Evolutionary conservation across 2,113 vertebrate genomes (phyloP).

Genomic region (Mormyrus iriodes): DNA sequence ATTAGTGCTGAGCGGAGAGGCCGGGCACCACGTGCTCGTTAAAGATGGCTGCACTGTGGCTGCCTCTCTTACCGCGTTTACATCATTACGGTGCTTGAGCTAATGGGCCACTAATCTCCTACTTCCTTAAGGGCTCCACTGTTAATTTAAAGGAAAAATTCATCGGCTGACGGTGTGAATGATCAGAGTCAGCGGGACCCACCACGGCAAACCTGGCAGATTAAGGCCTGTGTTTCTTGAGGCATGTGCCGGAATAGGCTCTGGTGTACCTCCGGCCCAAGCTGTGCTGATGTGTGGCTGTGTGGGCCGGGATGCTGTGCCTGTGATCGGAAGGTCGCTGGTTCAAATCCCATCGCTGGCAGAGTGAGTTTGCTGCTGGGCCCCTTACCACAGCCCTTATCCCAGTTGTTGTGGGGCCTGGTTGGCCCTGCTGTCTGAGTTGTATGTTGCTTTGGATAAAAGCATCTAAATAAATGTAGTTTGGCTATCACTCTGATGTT

Average conservation of each 20-base stretch:
- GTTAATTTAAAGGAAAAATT: constrained; percentile 1
- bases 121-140: background rate
- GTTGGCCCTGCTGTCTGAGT: background rate
- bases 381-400: background rate
- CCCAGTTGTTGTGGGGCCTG: background rate
- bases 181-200: background rate
- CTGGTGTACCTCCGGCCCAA: background rate
- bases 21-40: constrained; percentile 45
- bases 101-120: background rate
- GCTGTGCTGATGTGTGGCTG: background rate
- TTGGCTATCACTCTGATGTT: background rate
- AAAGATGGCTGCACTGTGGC: constrained; percentile 44
- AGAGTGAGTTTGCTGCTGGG: background rate
- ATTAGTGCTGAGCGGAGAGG: constrained; percentile 39
- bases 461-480: background rate
- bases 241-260: background rate
- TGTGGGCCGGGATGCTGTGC: background rate
- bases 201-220: background rate
- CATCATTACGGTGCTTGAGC: background rate
- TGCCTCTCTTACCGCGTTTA: constrained; percentile 33
- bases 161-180: background rate
- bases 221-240: background rate
- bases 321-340: background rate
- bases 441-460: background rate
- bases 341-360: background rate